Evolutionary conservation across 2,113 vertebrate genomes (phyloP).

Genomic region (Falcunculus frontatus): DNA sequence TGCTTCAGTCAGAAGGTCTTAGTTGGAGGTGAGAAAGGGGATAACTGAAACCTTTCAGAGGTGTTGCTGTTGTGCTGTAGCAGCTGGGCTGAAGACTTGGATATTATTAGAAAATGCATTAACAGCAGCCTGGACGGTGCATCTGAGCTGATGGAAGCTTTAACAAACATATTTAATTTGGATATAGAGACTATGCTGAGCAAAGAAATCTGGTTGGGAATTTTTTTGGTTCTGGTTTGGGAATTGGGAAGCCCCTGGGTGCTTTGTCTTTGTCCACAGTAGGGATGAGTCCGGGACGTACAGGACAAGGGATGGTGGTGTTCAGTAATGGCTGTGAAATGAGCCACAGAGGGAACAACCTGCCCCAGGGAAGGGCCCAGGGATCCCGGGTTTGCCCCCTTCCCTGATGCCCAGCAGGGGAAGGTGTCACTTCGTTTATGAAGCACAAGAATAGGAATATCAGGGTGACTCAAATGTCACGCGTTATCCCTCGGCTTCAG

Average conservation of each 20-base stretch:
- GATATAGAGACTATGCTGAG: neutral
- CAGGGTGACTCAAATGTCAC: neutral
- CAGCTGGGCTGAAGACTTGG: neutral
- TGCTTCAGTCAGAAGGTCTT: neutral
- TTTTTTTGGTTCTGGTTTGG: neutral
- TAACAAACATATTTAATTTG: neutral
- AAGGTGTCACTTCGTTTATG: fast-evolving
- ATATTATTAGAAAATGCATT: neutral
- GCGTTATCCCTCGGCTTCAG: neutral
- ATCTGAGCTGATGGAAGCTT: neutral
- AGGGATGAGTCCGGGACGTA: neutral
- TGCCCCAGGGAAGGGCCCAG: neutral
- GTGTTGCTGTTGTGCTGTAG: neutral
- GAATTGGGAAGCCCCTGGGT: neutral
- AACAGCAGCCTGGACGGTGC: neutral
- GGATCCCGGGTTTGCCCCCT: neutral
- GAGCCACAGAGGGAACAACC: neutral
- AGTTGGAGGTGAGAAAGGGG: neutral
- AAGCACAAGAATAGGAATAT: neutral
- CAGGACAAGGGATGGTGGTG: fast-evolving
- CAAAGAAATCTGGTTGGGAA: neutral
- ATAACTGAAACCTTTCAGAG: neutral
- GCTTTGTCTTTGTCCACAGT: neutral
- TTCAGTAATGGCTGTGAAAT: neutral
- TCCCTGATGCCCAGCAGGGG: neutral